phyloP scores from a whole-genome alignment of 2,113 vertebrate genomes.

The Cyphomyrus discorhynchus region DNA sequence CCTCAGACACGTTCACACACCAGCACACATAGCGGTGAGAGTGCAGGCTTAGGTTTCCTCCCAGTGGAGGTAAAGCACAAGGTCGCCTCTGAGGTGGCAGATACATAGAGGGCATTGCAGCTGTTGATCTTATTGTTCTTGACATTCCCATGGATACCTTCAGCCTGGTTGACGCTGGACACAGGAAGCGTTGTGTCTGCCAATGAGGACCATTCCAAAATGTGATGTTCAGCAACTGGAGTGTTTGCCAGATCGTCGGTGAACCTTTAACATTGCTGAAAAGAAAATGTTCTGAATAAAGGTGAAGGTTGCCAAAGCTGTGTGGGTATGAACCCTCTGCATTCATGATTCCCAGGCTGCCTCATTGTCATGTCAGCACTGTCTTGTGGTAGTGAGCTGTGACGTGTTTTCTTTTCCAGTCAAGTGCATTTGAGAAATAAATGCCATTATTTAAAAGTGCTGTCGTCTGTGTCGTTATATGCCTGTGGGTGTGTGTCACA shows the following conservation, averaged over 20 bases:
- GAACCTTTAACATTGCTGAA: slow-evolving; percentile 16
- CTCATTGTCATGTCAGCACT: slow-evolving; percentile 65
- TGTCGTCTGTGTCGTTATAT: background rate
- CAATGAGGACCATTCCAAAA: slow-evolving; percentile 3
- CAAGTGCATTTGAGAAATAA: slow-evolving; percentile 74
- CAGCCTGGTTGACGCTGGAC: background rate
- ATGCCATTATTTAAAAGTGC: slow-evolving; percentile 64
- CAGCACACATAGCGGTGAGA: background rate
- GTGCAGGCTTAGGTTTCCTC: background rate
- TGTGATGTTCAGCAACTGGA: background rate
- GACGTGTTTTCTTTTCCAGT: slow-evolving; percentile 61
- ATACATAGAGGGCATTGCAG: background rate
- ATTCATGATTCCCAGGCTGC: slow-evolving; percentile 47
- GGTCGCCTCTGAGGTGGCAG: slow-evolving; percentile 35
- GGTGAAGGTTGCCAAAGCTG: slow-evolving; percentile 47
- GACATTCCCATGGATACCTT: background rate
- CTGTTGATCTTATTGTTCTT: slow-evolving; percentile 14
- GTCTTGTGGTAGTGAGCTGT: slow-evolving; percentile 68
- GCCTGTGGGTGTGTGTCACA: background rate
- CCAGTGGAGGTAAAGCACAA: slow-evolving; percentile 45
- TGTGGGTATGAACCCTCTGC: slow-evolving; percentile 26
- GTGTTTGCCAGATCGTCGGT: slow-evolving; percentile 6
- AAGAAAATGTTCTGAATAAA: slow-evolving; percentile 54
- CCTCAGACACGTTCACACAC: background rate
- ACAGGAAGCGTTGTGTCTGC: background rate